Evolutionary conservation across 2,888 invertebrate genomes (phyloP).

Genomic region (Suillia variegata): DNA sequence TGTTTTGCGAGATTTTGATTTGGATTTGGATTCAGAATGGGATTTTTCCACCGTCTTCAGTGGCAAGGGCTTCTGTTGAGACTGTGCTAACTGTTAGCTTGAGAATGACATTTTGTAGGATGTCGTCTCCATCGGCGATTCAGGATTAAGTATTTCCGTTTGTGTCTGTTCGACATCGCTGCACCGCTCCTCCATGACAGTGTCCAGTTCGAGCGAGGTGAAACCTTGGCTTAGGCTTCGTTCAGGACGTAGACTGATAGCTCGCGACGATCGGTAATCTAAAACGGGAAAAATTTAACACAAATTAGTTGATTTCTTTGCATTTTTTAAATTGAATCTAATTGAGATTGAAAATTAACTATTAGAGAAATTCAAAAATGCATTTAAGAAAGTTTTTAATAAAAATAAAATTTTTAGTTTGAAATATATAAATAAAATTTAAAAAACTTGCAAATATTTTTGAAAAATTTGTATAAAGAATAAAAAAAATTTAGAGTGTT

Average conservation of each 20-base stretch:
- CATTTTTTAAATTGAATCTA: too few relatives aligned
- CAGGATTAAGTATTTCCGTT: constrained; percentile 59
- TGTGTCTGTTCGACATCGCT: constrained; percentile 78
- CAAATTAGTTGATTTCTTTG: neutral
- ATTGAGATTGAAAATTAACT: neutral
- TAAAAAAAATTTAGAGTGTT: neutral
- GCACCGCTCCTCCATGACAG: constrained; percentile 83
- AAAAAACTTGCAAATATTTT: neutral
- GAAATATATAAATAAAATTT: neutral
- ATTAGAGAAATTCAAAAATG: too few relatives aligned
- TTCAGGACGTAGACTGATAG: constrained; percentile 69
- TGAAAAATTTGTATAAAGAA: neutral
- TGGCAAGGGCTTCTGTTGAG: constrained; percentile 23
- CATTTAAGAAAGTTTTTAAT: too few relatives aligned
- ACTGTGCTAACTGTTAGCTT: constrained; percentile 52
- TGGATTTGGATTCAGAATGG: constrained; percentile 15
- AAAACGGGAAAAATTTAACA: constrained; percentile 6
- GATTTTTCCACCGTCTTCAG: neutral
- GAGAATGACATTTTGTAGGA: constrained; percentile 54
- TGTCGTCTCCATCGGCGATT: constrained; percentile 57
- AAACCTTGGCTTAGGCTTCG: constrained; percentile 75
- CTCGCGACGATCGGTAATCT: constrained; percentile 66
- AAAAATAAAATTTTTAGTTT: too few relatives aligned
- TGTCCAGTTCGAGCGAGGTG: constrained; percentile 79
- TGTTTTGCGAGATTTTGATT: constrained; percentile 40